Evolutionary conservation across 2,888 invertebrate species (phyloP), one percentile per base, ranked within the genome.

Genomic region (Dynastes maya): DNA sequence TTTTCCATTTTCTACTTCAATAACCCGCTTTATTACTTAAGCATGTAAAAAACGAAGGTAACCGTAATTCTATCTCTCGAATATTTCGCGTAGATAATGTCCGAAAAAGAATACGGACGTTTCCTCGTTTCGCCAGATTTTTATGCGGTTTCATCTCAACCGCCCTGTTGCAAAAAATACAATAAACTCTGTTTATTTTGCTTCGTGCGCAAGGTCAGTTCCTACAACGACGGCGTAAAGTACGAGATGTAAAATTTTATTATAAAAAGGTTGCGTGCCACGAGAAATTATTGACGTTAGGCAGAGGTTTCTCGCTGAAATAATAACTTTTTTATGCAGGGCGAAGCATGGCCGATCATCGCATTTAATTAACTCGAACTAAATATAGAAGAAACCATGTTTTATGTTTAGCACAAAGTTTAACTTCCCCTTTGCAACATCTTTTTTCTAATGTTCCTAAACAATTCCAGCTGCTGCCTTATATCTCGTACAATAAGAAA

Each of bases 1-100:
- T 74, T 78, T 37, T 5, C 65, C 78, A 55, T 71, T 71, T 78
- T 71, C 78, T 64, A 74, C 74, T 78, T 78, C 65, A 65, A 65
- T 72, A 72, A 74, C 22, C 63, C 63, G 37, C 37, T 65, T 77
- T 75, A 75, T 75, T 68, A 76, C 65, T 61, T 16, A 45, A 74
- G 45, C 61, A 37, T n/a, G 72, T 45, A 72, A 63, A 74, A 74
- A 61, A 63, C 11, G 29, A 1, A 74, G 16, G 11, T 49, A 58
- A 32, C 16, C 37, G n/a, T 37, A 55, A 32, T 53, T 27, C 4
- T 70, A 49, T 32, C 8, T 37, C 55, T 37, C 29, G 32, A 22
- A 45, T 58, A 74, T 45, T 61, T 22, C 13, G 40, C 45, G 72
- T 45, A 61, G 61, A 74, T 74, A 61, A 74, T 63, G 27, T 61